Conservation (phyloP, 2,888 invertebrate genomes). For the Sesia apiformis region DNA sequence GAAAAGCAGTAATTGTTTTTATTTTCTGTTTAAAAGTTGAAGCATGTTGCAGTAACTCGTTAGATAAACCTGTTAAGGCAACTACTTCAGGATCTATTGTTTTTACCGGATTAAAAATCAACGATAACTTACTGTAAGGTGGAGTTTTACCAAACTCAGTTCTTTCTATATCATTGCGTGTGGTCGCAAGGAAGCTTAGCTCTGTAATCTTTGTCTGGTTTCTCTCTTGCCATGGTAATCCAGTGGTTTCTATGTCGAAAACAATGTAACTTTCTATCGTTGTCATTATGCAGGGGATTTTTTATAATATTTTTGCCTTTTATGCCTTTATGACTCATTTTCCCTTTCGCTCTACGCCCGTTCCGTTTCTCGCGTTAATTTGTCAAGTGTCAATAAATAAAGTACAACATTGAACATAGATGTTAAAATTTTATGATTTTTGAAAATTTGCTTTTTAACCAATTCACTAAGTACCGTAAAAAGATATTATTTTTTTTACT, state of each 20-base stretch:
- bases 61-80: conserved; percentile 76
- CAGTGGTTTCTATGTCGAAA: conserved; percentile 83
- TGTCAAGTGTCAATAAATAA: too few species aligned
- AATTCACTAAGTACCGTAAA: too few species aligned
- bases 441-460: too few species aligned
- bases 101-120: conserved; percentile 80
- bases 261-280: conserved; percentile 77
- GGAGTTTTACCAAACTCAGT: conserved; percentile 51
- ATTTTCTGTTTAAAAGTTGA: conserved; percentile 74
- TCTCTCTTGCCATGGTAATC: conserved; percentile 73
- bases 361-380: too few species aligned
- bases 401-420: too few species aligned
- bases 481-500: too few species aligned
- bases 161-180: conserved; percentile 59
- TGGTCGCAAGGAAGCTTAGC: conserved; percentile 78
- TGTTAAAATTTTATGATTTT: too few species aligned
- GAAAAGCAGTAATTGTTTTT: conserved; percentile 74
- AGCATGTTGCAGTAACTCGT: conserved; percentile 77
- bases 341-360: too few species aligned
- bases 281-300: neutral
- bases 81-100: conserved; percentile 56
- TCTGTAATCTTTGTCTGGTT: conserved; percentile 80
- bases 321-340: too few species aligned
- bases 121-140: conserved; percentile 79
- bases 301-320: too few species aligned